A percentile compares a stretch with the other conserved stretches of the same genome.
phyloP scores from a whole-genome alignment of 2,113 vertebrate species.

The Pangasianodon gigas region DNA sequence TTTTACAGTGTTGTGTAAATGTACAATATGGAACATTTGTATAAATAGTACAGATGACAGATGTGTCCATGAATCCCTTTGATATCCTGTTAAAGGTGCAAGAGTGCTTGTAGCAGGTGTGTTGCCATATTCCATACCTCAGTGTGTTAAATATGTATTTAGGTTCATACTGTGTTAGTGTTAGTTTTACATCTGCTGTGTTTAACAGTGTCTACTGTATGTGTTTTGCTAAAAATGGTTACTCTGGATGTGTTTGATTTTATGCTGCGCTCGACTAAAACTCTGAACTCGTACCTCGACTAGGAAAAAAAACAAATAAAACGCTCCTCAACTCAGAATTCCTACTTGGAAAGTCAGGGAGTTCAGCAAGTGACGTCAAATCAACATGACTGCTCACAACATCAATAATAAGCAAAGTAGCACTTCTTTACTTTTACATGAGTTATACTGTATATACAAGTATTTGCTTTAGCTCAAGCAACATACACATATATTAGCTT shows the following conservation, averaged over 20 bases:
- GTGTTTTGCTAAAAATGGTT: neutral
- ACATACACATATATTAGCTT: neutral
- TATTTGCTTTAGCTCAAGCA: neutral
- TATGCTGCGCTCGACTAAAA: neutral
- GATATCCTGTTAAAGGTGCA: neutral
- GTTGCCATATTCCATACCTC: neutral
- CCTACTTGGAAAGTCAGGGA: neutral
- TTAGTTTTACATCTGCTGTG: neutral
- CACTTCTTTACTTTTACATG: neutral
- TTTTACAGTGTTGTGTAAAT: neutral
- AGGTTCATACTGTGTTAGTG: neutral
- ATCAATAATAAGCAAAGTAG: neutral
- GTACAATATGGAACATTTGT: neutral
- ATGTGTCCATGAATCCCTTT: neutral
- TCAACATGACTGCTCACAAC: neutral
- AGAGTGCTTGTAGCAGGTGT: neutral
- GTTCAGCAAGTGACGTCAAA: neutral
- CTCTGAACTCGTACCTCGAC: neutral
- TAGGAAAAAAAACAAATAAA: neutral
- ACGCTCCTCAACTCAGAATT: neutral
- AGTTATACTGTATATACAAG: neutral
- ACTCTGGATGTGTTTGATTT: neutral
- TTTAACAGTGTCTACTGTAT: neutral
- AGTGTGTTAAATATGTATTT: neutral
- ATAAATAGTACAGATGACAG: neutral